phyloP scores from a whole-genome alignment of 2,113 vertebrate genomes.

The Scopus umbretta region DNA sequence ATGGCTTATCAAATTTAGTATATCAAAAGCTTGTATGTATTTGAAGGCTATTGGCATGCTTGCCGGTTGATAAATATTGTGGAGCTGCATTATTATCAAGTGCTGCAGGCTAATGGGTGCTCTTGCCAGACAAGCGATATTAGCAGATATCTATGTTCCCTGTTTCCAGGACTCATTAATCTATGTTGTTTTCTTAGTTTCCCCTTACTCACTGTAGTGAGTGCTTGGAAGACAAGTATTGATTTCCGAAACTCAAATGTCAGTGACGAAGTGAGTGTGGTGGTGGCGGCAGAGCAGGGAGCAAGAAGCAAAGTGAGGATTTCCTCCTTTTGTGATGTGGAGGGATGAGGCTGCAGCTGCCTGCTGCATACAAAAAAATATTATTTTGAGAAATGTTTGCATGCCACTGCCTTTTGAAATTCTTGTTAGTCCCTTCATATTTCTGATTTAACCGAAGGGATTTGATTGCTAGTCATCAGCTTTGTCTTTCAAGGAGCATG shows the following conservation, averaged over 20 bases:
- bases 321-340: neutral
- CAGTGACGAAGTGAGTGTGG: neutral
- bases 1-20: neutral
- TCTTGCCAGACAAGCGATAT: neutral
- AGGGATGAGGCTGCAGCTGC: neutral
- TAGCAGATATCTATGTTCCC: neutral
- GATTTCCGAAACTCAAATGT: neutral
- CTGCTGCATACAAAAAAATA: neutral
- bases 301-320: neutral
- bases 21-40: neutral
- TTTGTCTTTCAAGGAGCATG: neutral
- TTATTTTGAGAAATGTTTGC: neutral
- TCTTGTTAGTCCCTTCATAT: neutral
- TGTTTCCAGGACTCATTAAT: slow-evolving; percentile 39
- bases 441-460: neutral
- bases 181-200: neutral
- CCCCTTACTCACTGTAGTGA: neutral
- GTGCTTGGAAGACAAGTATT: neutral
- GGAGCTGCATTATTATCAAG: neutral
- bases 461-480: neutral
- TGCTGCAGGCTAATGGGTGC: neutral
- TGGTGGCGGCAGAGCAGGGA: neutral
- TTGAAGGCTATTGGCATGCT: neutral
- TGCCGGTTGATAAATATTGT: neutral
- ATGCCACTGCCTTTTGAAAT: neutral